Conservation (phyloP, 2,113 vertebrate species). For the Euleptes europaea region DNA sequence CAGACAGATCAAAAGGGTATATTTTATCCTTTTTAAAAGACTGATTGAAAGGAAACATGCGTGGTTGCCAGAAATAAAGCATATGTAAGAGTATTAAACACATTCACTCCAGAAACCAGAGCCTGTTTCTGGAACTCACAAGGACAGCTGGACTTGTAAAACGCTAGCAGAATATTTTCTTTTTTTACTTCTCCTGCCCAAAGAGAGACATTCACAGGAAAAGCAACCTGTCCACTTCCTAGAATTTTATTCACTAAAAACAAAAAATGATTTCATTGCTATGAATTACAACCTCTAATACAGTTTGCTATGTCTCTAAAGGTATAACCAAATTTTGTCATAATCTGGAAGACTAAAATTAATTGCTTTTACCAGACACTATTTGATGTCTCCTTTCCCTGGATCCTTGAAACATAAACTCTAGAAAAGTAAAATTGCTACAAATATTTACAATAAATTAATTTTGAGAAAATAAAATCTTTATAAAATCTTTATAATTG, state of each 20-base stretch:
- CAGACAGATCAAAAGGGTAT: background rate
- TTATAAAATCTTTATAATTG: conserved; percentile 13
- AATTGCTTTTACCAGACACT: background rate
- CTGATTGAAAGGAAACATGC: background rate
- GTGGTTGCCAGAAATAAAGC: background rate
- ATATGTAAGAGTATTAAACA: background rate
- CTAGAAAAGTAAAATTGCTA: conserved; percentile 11
- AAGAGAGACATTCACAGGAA: background rate
- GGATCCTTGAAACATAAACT: conserved; percentile 13
- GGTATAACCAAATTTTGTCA: background rate
- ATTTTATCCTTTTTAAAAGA: background rate
- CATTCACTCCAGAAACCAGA: background rate
- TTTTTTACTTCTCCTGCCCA: background rate
- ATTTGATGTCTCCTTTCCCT: background rate
- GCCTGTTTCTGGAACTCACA: background rate
- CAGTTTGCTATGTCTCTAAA: background rate
- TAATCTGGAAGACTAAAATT: background rate
- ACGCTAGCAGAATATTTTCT: background rate
- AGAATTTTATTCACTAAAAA: background rate
- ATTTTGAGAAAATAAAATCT: conserved; percentile 43
- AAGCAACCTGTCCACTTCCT: background rate
- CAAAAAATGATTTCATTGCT: background rate
- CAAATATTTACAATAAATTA: conserved; percentile 1
- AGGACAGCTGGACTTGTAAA: background rate
- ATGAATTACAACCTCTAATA: background rate